Percentiles rank a stretch among this genome's conserved stretches.
These are phyloP conservation scores for Empidonax traillii DNA, from an alignment of 2,113 vertebrate genomes.

Conservation along the genomic window DNA sequence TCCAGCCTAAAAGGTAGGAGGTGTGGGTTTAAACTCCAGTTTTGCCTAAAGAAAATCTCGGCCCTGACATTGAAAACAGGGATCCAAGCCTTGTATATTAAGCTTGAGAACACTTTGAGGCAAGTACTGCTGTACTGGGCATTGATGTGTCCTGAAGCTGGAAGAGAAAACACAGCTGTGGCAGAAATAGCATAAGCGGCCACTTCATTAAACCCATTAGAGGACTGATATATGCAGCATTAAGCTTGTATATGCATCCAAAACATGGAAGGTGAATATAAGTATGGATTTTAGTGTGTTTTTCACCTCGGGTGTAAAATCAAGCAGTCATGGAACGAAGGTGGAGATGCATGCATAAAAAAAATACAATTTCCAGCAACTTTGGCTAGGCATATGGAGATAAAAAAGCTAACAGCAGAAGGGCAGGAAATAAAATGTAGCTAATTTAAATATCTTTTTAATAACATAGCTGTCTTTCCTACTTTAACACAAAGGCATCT, in stretches of 20 bases:
- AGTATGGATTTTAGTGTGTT: background rate
- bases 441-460: constrained; percentile 51
- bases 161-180: background rate
- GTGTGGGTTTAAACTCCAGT: background rate
- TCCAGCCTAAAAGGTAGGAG: background rate
- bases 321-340: background rate
- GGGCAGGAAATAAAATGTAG: constrained; percentile 41
- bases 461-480: background rate
- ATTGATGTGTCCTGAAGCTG: background rate
- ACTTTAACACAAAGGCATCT: constrained; percentile 2
- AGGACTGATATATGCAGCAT: background rate
- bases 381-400: background rate
- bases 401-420: background rate
- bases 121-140: background rate
- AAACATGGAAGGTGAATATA: background rate
- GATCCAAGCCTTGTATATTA: background rate
- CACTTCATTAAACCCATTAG: background rate
- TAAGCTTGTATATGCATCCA: background rate
- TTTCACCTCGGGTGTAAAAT: background rate
- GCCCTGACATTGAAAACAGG: background rate
- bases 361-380: background rate
- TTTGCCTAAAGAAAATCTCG: background rate
- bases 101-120: background rate
- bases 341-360: background rate
- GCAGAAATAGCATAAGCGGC: background rate